A percentile compares a stretch with the other conserved stretches of the same genome.
Evolutionary conservation across 2,888 invertebrate species (phyloP).

Genomic region (Meteorus cinctellus): DNA sequence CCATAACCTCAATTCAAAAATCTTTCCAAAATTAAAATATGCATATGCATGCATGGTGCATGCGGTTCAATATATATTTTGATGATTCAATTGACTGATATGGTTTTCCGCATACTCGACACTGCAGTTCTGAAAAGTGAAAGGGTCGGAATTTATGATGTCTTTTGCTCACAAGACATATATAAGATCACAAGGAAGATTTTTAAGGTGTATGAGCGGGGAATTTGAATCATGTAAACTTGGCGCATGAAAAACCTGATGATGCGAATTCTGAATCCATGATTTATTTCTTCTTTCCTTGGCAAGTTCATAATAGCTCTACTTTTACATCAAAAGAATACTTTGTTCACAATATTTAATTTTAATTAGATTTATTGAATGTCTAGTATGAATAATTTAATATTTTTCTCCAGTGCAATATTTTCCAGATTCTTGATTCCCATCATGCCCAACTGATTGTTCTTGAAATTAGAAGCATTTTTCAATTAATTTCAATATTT

Average conservation of each 20-base stretch:
- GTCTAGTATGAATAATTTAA: neutral
- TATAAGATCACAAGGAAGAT: no score
- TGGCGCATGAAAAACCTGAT: neutral
- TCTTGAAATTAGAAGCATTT: neutral
- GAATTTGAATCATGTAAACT: neutral
- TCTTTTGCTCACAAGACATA: no score
- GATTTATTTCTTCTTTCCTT: neutral
- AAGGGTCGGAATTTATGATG: no score
- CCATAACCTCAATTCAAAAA: no score
- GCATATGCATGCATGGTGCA: no score
- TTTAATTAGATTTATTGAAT: neutral
- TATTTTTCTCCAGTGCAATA: neutral
- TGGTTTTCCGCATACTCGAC: no score
- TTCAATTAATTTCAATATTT: neutral
- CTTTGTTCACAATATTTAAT: neutral
- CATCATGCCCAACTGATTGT: no score
- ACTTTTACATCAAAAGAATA: slow-evolving; percentile 3
- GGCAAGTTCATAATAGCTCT: neutral
- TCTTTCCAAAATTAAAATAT: no score
- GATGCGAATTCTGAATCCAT: neutral
- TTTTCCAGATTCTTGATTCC: no score
- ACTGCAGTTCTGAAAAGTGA: no score
- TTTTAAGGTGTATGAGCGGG: neutral
- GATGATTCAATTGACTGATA: no score
- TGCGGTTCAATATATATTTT: no score